Evolutionary conservation across 2,797 vertebrate species (phyloP).

Genomic region (Sarcoramphus papa): DNA sequence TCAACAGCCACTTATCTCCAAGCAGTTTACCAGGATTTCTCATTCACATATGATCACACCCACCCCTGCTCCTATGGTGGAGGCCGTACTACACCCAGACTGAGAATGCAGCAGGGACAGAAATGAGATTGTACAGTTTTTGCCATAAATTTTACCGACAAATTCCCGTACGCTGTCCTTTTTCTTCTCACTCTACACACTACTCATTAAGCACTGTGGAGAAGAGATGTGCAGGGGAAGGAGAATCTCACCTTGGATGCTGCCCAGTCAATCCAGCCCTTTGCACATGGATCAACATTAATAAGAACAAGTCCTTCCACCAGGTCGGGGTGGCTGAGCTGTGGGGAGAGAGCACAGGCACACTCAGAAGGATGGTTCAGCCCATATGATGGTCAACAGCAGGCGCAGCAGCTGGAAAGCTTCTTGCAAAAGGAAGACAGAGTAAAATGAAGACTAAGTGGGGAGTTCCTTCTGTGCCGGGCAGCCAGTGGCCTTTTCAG

Average conservation of each 20-base stretch:
- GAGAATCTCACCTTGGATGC: slow-evolving; percentile 86
- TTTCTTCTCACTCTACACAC: background rate
- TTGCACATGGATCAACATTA: slow-evolving; percentile 92
- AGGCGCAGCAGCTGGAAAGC: background rate
- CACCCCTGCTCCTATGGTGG: background rate
- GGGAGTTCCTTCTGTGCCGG: background rate
- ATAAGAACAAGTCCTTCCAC: slow-evolving; percentile 93
- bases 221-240: background rate
- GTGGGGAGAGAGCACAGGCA: slow-evolving; percentile 26
- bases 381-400: background rate
- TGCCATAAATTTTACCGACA: background rate
- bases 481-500: background rate
- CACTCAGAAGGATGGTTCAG: background rate
- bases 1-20: background rate
- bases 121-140: background rate
- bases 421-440: background rate
- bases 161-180: background rate
- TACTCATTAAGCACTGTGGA: background rate
- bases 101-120: background rate
- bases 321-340: slow-evolving; percentile 86
- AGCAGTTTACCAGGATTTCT: background rate
- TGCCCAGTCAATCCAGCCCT: slow-evolving; percentile 97
- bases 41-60: background rate
- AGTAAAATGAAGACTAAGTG: background rate
- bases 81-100: background rate